phyloP scores from a whole-genome alignment of 2,113 vertebrate species.

The cattle (Bos taurus) region DNA sequence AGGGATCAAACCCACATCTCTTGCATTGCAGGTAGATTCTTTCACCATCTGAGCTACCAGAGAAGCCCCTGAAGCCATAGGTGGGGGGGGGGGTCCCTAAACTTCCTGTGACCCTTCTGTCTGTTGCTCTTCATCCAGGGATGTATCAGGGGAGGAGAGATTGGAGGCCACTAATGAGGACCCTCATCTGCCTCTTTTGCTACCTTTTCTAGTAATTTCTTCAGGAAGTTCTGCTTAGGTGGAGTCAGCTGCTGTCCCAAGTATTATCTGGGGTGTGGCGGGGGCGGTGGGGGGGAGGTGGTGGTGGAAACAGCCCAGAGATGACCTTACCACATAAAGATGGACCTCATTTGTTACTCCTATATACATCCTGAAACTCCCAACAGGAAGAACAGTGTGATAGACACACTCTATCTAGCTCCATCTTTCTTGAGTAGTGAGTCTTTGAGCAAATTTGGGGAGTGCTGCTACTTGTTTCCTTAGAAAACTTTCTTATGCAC shows the following conservation, averaged over 20 bases:
- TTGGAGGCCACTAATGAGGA: background rate
- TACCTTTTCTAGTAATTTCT: background rate
- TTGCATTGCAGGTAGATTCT: background rate
- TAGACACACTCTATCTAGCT: background rate
- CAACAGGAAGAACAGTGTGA: background rate
- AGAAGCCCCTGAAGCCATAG: background rate
- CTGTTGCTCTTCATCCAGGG: background rate
- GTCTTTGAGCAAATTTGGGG: background rate
- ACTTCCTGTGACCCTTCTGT: background rate
- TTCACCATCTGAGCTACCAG: background rate
- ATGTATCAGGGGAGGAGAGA: background rate
- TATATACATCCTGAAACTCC: background rate
- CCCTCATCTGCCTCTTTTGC: background rate
- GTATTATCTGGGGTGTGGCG: accelerated
- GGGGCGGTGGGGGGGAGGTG: background rate
- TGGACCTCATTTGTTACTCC: background rate
- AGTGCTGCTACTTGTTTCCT: background rate
- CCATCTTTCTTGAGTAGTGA: background rate
- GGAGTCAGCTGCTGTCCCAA: background rate
- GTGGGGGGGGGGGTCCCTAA: background rate
- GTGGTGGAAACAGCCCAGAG: background rate
- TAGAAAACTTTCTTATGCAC: background rate
- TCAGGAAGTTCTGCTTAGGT: background rate
- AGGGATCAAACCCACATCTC: background rate
- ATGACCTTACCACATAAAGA: background rate